Base-by-base conservation (phyloP, 53 echinoderm and acorn worm species). In the Temnopleurus reevesii region DNA sequence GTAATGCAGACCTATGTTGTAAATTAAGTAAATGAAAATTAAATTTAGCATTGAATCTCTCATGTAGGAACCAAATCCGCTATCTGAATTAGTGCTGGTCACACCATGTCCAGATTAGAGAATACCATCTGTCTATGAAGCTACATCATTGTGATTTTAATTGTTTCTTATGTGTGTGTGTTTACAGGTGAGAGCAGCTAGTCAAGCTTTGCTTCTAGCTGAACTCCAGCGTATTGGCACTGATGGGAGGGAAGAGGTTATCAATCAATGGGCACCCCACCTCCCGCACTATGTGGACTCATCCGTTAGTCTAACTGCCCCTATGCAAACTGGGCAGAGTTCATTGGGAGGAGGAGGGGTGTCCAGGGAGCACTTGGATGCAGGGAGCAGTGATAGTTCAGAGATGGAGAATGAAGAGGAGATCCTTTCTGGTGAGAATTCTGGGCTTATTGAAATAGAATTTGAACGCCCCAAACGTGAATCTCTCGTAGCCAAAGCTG, bases 211-310 rank as follows among this genome's bases (percentile, higher is more conserved):
- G 19, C 90, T 98, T 12, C 76, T 98, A 57, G 98, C 98, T 17
- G 98, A 98, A 85, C 84, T 98, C 31, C 92, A 94, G 23, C 90
- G 98, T 15, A 98, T 98, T 46, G 94, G 93, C 4, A 86, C 91
- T 4, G 98, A 98, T 12, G 98, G 98, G 38, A 83, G 98, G 60
- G 94, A 95, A 76, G 95, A 98, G 34, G 93, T 98, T 3, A 94
- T 98, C 77, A 92, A 94, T 59, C 92, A 92, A 30, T 98, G 98
- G 98, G 95, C 98, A 45, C 95, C 94, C 26, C 93, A 98, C 77
- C 92, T 98, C 19, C 98, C 98, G 4, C 93, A 93, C 89, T 98
- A 98, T 77, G 98, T 98, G 45, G 98, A 98, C 89, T 95, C 98
- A 4, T 91, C 94, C 15, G 76, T 94, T 66, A 98, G 98, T 58